Evolutionary conservation across 1,140 invertebrate genomes (phyloP).

Genomic region (Macrostomum lignano): DNA sequence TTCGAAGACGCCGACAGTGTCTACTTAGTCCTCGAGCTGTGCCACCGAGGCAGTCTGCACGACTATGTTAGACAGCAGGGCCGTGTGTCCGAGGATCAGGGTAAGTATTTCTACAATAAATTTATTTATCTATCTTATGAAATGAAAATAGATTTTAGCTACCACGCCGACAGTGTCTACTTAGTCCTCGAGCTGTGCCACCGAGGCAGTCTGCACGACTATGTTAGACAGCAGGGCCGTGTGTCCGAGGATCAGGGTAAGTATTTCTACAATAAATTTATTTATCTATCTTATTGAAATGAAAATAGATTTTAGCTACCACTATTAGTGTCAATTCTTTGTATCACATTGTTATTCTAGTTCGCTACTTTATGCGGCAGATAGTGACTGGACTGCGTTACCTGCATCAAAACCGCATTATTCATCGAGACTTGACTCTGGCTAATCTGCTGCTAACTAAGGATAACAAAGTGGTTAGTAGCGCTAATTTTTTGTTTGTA

Average conservation of each 20-base stretch:
- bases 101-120: conserved; percentile 13
- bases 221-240: conserved; percentile 30
- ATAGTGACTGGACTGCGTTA: conserved; percentile 63
- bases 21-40: conserved; percentile 65
- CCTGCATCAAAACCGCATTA: conserved; percentile 59
- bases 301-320: not conserved
- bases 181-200: conserved; percentile 63
- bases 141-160: not conserved
- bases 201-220: conserved; percentile 59
- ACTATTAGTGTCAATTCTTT: not conserved
- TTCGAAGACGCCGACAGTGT: conserved; percentile 70
- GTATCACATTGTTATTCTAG: conserved; percentile 15
- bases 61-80: conserved; percentile 36
- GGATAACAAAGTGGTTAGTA: conserved; percentile 48
- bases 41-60: conserved; percentile 61
- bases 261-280: conserved; percentile 4
- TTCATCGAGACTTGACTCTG: conserved; percentile 70
- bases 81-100: conserved; percentile 32
- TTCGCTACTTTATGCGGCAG: conserved; percentile 49
- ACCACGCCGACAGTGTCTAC: conserved; percentile 56
- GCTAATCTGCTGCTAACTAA: conserved; percentile 60
- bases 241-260: conserved; percentile 34
- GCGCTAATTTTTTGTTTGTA: not conserved
- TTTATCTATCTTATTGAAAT: not conserved
- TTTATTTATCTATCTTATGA: not conserved